Conservation (phyloP, 2,113 vertebrate species). For the Otus sunia region DNA sequence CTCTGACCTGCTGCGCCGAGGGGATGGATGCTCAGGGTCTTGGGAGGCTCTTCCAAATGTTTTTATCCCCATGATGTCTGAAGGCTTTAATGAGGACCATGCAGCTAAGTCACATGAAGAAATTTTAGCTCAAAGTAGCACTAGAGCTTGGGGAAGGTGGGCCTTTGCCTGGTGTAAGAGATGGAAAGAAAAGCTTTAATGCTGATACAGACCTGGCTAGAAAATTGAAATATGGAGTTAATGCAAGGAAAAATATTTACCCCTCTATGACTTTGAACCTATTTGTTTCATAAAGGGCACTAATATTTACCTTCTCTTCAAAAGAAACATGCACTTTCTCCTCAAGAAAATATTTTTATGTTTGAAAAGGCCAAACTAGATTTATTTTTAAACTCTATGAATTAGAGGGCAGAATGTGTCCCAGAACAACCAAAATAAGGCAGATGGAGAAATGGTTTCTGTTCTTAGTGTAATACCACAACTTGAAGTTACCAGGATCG, state of each 20-base stretch:
- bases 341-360: conserved; percentile 39
- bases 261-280: neutral
- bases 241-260: conserved; percentile 15
- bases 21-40: neutral
- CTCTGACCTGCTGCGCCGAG: neutral
- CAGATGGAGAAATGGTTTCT: neutral
- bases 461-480: neutral
- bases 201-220: neutral
- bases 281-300: neutral
- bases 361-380: neutral
- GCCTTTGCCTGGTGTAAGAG: neutral
- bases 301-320: conserved; percentile 9
- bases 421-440: conserved; percentile 22
- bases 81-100: neutral
- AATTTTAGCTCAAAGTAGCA: neutral
- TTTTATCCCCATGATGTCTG: conserved; percentile 21
- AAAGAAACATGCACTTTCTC: neutral
- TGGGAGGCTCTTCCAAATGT: neutral
- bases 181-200: neutral
- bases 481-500: neutral
- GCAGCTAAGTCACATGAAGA: neutral
- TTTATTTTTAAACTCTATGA: conserved; percentile 46
- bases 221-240: neutral
- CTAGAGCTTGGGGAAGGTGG: neutral
- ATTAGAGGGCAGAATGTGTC: neutral